Conservation (phyloP, 1,140 invertebrate genomes). For the Caenorhabditis remanei region DNA sequence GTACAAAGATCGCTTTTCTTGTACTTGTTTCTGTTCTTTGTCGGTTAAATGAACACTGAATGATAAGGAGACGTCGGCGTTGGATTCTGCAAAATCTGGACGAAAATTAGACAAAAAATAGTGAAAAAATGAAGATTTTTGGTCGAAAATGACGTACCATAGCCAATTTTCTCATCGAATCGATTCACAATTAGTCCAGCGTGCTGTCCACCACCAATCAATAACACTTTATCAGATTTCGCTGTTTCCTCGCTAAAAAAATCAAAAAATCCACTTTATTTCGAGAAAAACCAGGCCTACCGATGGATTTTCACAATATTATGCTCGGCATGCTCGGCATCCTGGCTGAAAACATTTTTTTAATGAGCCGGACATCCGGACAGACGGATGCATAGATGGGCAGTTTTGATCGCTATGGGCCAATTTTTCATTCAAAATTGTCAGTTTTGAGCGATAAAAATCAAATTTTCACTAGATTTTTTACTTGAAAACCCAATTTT, state of each 20-base stretch:
- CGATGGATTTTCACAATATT: conserved; percentile 64
- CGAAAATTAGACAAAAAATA: not conserved
- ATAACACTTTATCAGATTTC: conserved; percentile 82
- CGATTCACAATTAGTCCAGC: conserved; percentile 85
- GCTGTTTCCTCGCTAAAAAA: conserved; percentile 68
- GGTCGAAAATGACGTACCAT: not conserved
- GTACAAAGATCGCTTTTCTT: conserved; percentile 55
- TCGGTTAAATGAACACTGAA: conserved; percentile 52
- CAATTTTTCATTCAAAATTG: too few species aligned
- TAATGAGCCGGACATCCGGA: too few species aligned
- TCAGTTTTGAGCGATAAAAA: too few species aligned
- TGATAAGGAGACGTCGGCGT: conserved; percentile 48
- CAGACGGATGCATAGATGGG: too few species aligned
- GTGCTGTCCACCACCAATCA: conserved; percentile 92
- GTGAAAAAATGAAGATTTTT: not conserved
- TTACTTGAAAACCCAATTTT: too few species aligned
- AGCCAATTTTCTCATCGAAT: not conserved
- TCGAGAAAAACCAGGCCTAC: not conserved
- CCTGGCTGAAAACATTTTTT: too few species aligned
- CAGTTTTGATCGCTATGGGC: too few species aligned
- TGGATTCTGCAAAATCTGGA: conserved; percentile 17
- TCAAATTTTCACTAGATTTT: too few species aligned
- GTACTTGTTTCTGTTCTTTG: conserved; percentile 29
- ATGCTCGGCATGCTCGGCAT: conserved; percentile 60
- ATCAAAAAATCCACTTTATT: not conserved